Evolutionary conservation across 2,113 vertebrate genomes (phyloP).

Genomic region (Otocyon megalotis): DNA sequence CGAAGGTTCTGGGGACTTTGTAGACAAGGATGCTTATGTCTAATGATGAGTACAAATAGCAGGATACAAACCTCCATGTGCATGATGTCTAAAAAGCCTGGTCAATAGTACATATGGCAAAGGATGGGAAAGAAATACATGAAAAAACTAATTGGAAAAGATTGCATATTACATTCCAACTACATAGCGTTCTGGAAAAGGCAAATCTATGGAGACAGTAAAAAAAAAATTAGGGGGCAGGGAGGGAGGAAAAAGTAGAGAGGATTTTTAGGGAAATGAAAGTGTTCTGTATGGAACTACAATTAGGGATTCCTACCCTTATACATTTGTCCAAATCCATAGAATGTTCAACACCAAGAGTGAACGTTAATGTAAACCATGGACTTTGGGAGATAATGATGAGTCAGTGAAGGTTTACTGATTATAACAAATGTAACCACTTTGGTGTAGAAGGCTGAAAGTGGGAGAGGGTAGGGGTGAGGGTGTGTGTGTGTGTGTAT

Average conservation of each 20-base stretch:
- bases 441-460: not conserved
- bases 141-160: conserved; percentile 29
- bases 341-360: not conserved
- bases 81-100: not conserved
- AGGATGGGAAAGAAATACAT: conserved; percentile 25
- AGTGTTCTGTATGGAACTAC: not conserved
- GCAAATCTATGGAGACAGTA: not conserved
- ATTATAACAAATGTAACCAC: not conserved
- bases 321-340: not conserved
- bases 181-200: not conserved
- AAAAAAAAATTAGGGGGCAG: not conserved
- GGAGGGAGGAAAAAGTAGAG: not conserved
- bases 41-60: not conserved
- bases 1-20: conserved; percentile 1
- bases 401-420: not conserved
- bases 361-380: not conserved
- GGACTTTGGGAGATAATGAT: not conserved
- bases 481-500: too few relatives aligned
- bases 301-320: not conserved
- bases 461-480: fast-evolving
- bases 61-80: not conserved
- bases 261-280: not conserved
- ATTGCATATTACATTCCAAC: not conserved
- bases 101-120: not conserved
- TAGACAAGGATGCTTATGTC: not conserved